Evolutionary conservation across 1,140 invertebrate genomes (phyloP).

Genomic region (Steinernema khuongi): DNA sequence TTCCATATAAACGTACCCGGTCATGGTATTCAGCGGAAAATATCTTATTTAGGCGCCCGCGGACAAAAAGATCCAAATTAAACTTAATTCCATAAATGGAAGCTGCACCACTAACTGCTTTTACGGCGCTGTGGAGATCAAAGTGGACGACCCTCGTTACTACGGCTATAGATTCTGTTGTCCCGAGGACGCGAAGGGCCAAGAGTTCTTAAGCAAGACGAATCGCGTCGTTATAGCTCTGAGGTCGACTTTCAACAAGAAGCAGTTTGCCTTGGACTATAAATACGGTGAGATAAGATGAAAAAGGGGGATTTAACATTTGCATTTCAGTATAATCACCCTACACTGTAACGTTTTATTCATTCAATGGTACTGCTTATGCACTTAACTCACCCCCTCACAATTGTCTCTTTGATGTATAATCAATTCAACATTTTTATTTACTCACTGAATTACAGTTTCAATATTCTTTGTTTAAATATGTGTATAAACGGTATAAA

Average conservation of each 20-base stretch:
- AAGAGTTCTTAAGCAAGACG: not conserved
- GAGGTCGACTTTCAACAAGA: not conserved
- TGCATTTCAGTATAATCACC: too few species aligned
- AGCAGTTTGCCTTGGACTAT: not conserved
- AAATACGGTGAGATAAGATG: too few species aligned
- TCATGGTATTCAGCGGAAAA: not conserved
- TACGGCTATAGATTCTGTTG: constrained; percentile 11
- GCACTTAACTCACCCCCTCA: too few species aligned
- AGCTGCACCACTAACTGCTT: constrained; percentile 6
- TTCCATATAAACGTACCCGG: not conserved
- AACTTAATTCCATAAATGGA: not conserved
- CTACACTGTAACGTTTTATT: too few species aligned
- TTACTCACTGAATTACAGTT: too few species aligned
- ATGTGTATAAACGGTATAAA: too few species aligned
- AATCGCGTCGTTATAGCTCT: not conserved
- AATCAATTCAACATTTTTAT: too few species aligned
- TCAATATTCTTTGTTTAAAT: too few species aligned
- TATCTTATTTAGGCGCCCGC: not conserved
- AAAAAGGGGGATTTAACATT: too few species aligned
- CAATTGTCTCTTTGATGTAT: too few species aligned
- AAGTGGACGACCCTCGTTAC: constrained; percentile 5
- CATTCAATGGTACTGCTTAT: too few species aligned
- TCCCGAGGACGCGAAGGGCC: constrained; percentile 1
- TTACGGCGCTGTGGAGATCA: constrained; percentile 14
- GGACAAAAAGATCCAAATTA: not conserved